Evolutionary conservation across 2,113 vertebrate genomes (phyloP), one percentile per base, ranked within the genome.

Genomic region (Sphaerodactylus townsendi): DNA sequence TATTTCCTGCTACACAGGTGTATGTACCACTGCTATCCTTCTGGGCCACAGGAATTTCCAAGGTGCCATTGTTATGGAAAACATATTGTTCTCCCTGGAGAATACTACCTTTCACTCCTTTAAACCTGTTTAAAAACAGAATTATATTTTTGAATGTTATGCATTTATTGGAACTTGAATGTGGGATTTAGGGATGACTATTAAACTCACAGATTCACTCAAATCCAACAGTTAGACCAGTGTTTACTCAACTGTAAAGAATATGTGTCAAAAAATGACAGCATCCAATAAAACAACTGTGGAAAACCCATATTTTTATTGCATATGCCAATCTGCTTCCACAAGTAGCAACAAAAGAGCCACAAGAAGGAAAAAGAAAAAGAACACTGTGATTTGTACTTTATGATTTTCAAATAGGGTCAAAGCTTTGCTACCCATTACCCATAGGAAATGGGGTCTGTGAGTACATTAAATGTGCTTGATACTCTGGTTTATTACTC

Each of bases 51-150:
- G 90, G 95, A 84, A 99, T 97, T 95, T 98, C 98, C 87, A 99
- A 93, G n/a, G 98, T 97, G 69, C 99, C 99, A 1, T 99, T 99
- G 66, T 97, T 94, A 88, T 98, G 97, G 80, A 97, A 92, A 90
- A 97, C 7, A 33, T 98, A 98, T 8, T 95, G 95, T 78, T 97
- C 97, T 88, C 97, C 98, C 56, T 87, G 95, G 75, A 99, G 94
- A 81, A 96, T 95, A 89, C 97, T 97, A 68, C 97, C 95, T 86
- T 96, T 96, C 66, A 93, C 94, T 35, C 97, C 98, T 94, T 97
- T 99, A 93, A 99, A 99, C 98, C 99, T 99, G 50, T 56, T 17
- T 89, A 91, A 95, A 93, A 88, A 62, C 2, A 65, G 1, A 15
- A 88, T 50, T 13, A 83, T 8, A 84, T 92, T 90, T 90, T 65